Percentiles rank a stretch among this genome's conserved stretches.
Evolutionary conservation across 2,888 invertebrate species (phyloP).

Genomic region (Endotricha flammealis): DNA sequence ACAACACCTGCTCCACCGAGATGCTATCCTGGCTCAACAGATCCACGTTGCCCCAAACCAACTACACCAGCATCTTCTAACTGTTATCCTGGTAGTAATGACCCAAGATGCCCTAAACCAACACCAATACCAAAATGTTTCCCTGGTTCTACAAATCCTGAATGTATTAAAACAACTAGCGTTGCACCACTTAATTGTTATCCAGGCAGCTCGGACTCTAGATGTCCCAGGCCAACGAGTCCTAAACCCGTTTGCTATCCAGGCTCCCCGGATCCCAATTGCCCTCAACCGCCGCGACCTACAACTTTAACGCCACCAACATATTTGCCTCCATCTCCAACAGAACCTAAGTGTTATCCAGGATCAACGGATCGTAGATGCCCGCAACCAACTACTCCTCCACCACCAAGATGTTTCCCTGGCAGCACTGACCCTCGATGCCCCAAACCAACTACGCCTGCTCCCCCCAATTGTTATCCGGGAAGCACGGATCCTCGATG

Average conservation of each 20-base stretch:
- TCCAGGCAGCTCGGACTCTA: slow-evolving; percentile 31
- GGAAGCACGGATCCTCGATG: slow-evolving; percentile 29
- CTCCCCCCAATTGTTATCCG: slow-evolving; percentile 24
- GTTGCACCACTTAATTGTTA: slow-evolving; percentile 29
- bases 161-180: slow-evolving; percentile 27
- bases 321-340: slow-evolving; percentile 23
- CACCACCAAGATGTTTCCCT: slow-evolving; percentile 38
- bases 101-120: slow-evolving; percentile 25
- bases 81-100: slow-evolving; percentile 19
- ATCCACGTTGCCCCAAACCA: slow-evolving; percentile 26
- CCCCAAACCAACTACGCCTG: slow-evolving; percentile 23
- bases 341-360: slow-evolving; percentile 37
- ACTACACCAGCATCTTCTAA: slow-evolving; percentile 16
- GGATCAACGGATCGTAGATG: slow-evolving; percentile 38
- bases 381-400: slow-evolving; percentile 28
- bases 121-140: slow-evolving; percentile 19
- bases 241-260: slow-evolving; percentile 15
- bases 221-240: slow-evolving; percentile 23
- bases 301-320: slow-evolving; percentile 21
- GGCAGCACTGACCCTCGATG: slow-evolving; percentile 34
- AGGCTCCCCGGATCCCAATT: slow-evolving; percentile 40
- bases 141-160: slow-evolving; percentile 34
- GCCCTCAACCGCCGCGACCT: slow-evolving; percentile 28
- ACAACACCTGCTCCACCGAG: slow-evolving; percentile 12
- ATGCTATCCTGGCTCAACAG: slow-evolving; percentile 40